Evolutionary conservation across 1,140 invertebrate genomes (phyloP), one percentile per base, ranked within the genome.

Genomic region (Lineus longissimus): DNA sequence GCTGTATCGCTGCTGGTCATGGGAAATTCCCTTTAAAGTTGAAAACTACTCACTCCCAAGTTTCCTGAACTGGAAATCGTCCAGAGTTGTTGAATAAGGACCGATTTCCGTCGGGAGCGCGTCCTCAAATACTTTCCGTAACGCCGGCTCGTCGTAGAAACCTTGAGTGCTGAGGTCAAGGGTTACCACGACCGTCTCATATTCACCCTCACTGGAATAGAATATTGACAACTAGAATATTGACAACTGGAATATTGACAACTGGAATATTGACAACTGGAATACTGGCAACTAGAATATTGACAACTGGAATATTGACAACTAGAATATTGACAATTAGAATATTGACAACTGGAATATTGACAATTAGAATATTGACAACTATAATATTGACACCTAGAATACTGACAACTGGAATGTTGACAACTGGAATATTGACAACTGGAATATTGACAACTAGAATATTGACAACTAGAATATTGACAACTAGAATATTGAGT

Each of bases 61-160:
- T 61, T 75, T 66, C 63, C 78, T 76, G 66, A 85, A 85, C 15
- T 71, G 68, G 70, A 86, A 86, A 54, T 82, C 81, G 40, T 85
- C 79, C 63, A 73, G 59, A 22, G 67, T 72, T 47, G 75, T 70
- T 45, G 66, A 71, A 47, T 79, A 82, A 6, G 68, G 63, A 31
- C 76, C 77, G 59, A 85, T 78, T 55, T 76, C 71, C 29, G 30
- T 61, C 19, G 66, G 61, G 0, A 82, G 43, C 19, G 73, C 71
- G 30, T 76, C 68, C 60, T 77, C 73, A 15, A 86, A 57, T 2
- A 73, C 63, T 23, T 75, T 69, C 54, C 74, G 70, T n/a, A 86
- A 69, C 0, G 62, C 71, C 7, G 75, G 55, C 29, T 70, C 62
- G 31, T 84, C 70, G 57, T 75, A 70, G 63, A 70, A 80, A 13